These are phyloP conservation scores for Copidosoma floridanum DNA, from an alignment of 1,140 invertebrate species.

Conservation along the genomic window DNA sequence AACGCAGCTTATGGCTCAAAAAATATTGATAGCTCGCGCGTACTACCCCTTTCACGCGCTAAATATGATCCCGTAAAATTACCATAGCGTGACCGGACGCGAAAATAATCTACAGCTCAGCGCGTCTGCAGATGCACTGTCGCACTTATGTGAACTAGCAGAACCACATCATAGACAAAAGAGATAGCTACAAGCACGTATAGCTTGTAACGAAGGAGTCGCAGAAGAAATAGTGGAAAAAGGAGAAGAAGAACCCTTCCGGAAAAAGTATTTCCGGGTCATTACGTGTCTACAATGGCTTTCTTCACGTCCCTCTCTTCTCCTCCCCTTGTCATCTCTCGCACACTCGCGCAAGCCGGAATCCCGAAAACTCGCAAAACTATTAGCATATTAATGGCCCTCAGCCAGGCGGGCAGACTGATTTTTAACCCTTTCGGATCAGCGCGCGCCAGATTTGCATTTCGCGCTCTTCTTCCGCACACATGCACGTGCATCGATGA, in stretches of 20 bases:
- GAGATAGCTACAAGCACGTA: too few species aligned
- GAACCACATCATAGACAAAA: background rate
- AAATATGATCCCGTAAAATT: background rate
- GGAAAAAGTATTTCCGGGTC: conserved; percentile 58
- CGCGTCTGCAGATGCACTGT: background rate
- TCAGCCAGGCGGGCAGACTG: conserved; percentile 48
- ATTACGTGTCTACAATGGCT: conserved; percentile 53
- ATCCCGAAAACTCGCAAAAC: conserved; percentile 55
- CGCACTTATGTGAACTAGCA: too few species aligned
- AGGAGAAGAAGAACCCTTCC: conserved; percentile 45
- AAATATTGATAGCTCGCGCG: too few species aligned
- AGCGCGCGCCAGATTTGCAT: conserved; percentile 54
- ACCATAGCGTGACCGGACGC: conserved; percentile 8
- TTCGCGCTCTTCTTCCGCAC: conserved; percentile 27
- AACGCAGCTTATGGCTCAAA: too few species aligned
- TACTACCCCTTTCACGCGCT: background rate
- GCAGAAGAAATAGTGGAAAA: conserved; percentile 32
- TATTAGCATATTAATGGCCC: conserved; percentile 60
- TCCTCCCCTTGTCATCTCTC: too few species aligned
- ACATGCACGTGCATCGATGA: conserved; percentile 33
- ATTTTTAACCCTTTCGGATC: conserved; percentile 60
- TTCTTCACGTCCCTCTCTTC: too few species aligned
- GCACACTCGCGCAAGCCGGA: conserved; percentile 54
- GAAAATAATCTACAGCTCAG: too few species aligned
- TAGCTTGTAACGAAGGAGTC: conserved; percentile 9